A percentile compares a stretch with the other conserved stretches of the same genome.
Evolutionary conservation across 2,113 vertebrate genomes (phyloP).

Genomic region (Syrmaticus mikado): DNA sequence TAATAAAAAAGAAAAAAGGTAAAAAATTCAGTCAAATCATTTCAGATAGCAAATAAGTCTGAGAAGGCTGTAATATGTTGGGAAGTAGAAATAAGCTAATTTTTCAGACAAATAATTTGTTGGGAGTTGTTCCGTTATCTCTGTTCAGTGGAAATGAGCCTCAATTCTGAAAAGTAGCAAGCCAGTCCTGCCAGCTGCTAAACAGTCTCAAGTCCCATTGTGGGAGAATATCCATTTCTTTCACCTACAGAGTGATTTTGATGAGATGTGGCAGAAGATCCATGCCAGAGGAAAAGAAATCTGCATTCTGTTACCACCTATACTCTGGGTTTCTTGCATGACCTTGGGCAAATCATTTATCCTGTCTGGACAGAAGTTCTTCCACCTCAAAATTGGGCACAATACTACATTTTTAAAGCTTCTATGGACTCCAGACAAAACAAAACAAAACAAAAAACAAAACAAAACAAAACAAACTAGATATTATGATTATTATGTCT

Average conservation of each 20-base stretch:
- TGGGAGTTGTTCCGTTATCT: conserved; percentile 51
- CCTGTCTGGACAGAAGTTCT: conserved; percentile 4
- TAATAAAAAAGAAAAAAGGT: neutral
- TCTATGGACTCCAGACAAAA: neutral
- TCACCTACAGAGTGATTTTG: neutral
- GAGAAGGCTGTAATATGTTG: conserved; percentile 24
- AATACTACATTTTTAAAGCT: neutral
- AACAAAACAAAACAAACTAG: neutral
- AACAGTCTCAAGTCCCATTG: neutral
- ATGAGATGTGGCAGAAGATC: neutral
- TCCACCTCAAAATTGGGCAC: neutral
- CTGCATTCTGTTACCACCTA: neutral
- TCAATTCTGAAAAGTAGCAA: neutral
- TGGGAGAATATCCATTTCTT: neutral
- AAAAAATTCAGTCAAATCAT: conserved; percentile 18
- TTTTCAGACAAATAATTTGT: conserved; percentile 66
- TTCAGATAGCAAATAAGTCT: conserved; percentile 58
- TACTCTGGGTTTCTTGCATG: neutral
- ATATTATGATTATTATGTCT: conserved; percentile 50
- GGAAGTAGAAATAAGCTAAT: conserved; percentile 51
- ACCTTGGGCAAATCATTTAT: conserved; percentile 30
- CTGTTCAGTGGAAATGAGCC: conserved; percentile 12
- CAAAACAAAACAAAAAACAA: no score
- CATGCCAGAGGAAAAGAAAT: neutral
- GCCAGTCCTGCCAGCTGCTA: neutral